Conservation (phyloP, 2,113 vertebrate genomes). For the Corvus cornix region DNA sequence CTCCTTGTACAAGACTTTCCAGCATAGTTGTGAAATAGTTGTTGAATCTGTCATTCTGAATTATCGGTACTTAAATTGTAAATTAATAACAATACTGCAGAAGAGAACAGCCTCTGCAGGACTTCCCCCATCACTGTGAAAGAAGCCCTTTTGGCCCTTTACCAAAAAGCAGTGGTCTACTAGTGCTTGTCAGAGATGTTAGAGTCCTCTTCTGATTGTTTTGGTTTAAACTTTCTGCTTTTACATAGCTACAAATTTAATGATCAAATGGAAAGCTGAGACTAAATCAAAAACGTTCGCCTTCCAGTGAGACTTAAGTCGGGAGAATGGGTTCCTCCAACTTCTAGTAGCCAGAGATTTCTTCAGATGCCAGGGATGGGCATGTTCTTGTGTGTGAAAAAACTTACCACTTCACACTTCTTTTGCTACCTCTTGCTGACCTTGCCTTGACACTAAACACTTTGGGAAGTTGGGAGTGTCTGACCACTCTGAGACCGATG, state of each 20-base stretch:
- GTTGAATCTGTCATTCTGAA: neutral
- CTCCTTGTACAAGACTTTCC: neutral
- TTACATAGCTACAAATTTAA: neutral
- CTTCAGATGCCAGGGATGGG: neutral
- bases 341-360: neutral
- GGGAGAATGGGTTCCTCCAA: neutral
- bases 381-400: neutral
- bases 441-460: neutral
- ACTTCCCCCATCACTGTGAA: neutral
- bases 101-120: neutral
- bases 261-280: neutral
- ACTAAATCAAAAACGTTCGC: neutral
- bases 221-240: neutral
- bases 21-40: neutral
- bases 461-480: neutral
- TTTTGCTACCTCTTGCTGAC: neutral
- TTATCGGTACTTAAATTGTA: neutral
- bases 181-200: neutral
- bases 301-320: neutral
- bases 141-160: neutral
- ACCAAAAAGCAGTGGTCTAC: neutral
- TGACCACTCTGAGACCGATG: neutral
- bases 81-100: neutral
- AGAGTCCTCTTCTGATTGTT: neutral
- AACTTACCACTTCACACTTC: accelerated